These are phyloP conservation scores for Trissoscelio sp. DNA, from an alignment of 2,888 invertebrate genomes.

Conservation along the genomic window DNA sequence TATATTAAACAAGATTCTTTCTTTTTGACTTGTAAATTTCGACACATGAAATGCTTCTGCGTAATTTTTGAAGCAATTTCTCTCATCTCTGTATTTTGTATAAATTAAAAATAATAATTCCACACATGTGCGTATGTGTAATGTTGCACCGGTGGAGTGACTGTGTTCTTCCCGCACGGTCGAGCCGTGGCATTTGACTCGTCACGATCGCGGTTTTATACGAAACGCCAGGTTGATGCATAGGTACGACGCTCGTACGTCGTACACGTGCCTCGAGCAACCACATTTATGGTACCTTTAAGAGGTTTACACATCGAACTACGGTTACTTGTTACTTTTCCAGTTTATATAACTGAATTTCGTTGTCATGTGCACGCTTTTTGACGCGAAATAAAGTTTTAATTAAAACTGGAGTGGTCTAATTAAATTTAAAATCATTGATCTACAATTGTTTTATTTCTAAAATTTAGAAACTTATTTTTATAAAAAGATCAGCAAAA, in stretches of 20 bases:
- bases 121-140: constrained; percentile 19
- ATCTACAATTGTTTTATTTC: too few species aligned
- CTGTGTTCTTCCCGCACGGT: constrained; percentile 17
- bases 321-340: constrained; percentile 37
- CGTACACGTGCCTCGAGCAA: constrained; percentile 58
- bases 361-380: too few species aligned
- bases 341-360: constrained; percentile 43
- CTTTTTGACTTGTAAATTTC: background rate
- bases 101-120: constrained; percentile 32
- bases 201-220: constrained; percentile 62
- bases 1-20: background rate
- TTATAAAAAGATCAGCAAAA: too few species aligned
- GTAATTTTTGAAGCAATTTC: constrained; percentile 21
- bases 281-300: constrained; percentile 36
- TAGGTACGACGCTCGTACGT: constrained; percentile 42
- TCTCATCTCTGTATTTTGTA: constrained; percentile 16
- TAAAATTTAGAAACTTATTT: too few species aligned
- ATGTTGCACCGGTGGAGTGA: constrained; percentile 30
- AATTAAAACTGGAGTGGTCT: too few species aligned
- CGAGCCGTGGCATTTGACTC: constrained; percentile 62
- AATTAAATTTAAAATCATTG: too few species aligned
- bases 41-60: background rate
- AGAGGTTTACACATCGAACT: constrained; percentile 31
- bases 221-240: constrained; percentile 59
- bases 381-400: too few species aligned